Base-by-base conservation (phyloP, 2,888 invertebrate species). In the Sinelater perroti region DNA sequence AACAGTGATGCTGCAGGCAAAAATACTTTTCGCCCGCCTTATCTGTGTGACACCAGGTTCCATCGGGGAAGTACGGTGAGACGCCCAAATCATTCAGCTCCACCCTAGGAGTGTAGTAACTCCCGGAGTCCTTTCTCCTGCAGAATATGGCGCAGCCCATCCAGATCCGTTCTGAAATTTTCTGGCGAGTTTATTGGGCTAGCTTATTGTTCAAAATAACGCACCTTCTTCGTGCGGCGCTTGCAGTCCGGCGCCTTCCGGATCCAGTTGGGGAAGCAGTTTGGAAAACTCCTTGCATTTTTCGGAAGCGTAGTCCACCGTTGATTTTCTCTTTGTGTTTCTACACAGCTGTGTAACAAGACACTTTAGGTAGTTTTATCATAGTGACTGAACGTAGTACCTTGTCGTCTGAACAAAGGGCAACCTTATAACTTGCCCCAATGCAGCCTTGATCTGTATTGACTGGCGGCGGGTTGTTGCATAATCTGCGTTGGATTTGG, bases 141-240 rank as follows among this genome's bases (percentile, higher is more conserved):
- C 91, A 91, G 78, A 90, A 91, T 68, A 91, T 85, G 13, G 90
- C 87, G 73, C 91, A 91, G 0, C 87, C 87, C 85, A 90, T 87
- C 91, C 91, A 91, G 68, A 87, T 82, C 17, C 88, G 84, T 63
- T 79, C 87, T 86, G 56, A 33, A 52, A 21, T 2, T 33, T 7
- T 4, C 1, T 6, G n/a, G n/a, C n/a, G n/a, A n/a, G n/a, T n/a
- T n/a, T n/a, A n/a, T n/a, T n/a, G n/a, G n/a, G n/a, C n/a, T n/a
- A n/a, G n/a, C n/a, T n/a, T n/a, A n/a, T n/a, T n/a, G n/a, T n/a
- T n/a, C n/a, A n/a, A n/a, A n/a, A 24, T 24, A 24, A 8, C 8
- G 2, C 74, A 84, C 87, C 85, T 36, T 82, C 79, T 72, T 90
- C 90, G 66, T 90, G 89, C 1, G 87, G 87, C 8, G 89, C 88